A percentile compares a stretch with the other conserved stretches of the same genome.
Conservation (phyloP, 2,888 invertebrate species). For the Chymomyza procnemis region DNA sequence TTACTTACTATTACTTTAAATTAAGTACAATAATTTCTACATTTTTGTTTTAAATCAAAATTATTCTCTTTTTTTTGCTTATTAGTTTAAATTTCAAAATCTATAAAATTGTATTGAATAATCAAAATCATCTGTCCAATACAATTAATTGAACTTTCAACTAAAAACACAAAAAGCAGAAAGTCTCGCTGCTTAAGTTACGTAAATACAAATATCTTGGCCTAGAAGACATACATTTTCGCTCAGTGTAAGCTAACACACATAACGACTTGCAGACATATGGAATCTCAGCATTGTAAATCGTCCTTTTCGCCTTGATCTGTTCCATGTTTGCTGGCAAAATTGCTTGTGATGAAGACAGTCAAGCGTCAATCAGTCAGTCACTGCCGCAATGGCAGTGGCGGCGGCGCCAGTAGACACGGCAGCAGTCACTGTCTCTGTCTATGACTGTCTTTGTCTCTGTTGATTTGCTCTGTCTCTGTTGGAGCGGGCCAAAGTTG, state of each 20-base stretch:
- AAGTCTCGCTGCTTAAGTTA: no score
- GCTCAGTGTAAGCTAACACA: slow-evolving; percentile 24
- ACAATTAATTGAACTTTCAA: no score
- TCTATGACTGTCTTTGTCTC: slow-evolving; percentile 15
- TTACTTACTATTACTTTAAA: no score
- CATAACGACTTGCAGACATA: slow-evolving; percentile 31
- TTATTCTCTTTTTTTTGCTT: no score
- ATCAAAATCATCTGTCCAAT: no score
- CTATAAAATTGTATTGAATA: no score
- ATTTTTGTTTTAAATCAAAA: no score
- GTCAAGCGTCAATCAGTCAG: slow-evolving; percentile 70
- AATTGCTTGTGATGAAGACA: slow-evolving; percentile 73
- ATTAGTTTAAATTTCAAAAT: no score
- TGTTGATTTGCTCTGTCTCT: slow-evolving; percentile 8
- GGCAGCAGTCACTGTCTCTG: slow-evolving; percentile 9
- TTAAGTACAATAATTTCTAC: no score
- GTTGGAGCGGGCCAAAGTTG: background rate
- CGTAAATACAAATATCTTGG: no score
- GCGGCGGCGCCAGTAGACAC: slow-evolving; percentile 6
- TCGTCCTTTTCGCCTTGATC: slow-evolving; percentile 17
- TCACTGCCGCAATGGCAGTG: slow-evolving; percentile 34
- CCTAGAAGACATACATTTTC: background rate
- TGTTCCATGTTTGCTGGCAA: slow-evolving; percentile 57
- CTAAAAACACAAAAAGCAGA: no score
- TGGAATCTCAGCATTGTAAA: slow-evolving; percentile 56